Base-by-base conservation (phyloP, 2,113 vertebrate species). In the Procavia capensis region DNA sequence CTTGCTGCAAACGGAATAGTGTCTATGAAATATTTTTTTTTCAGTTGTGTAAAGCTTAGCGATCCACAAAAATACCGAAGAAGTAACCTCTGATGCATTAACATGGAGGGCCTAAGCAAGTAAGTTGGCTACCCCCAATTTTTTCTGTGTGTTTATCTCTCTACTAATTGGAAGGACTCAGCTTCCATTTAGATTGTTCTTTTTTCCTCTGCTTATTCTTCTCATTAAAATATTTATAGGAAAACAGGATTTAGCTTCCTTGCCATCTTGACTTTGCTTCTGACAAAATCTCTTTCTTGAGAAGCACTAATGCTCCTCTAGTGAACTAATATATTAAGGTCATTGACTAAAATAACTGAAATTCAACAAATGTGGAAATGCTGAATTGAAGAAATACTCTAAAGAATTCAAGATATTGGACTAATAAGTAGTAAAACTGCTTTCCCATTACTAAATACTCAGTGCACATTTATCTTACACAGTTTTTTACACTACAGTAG, bases 271-370 rank as follows among this genome's bases (percentile, higher is more conserved):
- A 31, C 66, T 96, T 96, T 85, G 34, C 22, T 84, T 5, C 79
- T 89, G n/a, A 82, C 22, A 76, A 50, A 93, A 86, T 85, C 64
- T 91, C 68, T 93, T 24, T 75, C 27, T 68, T 84, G 14, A 89
- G 70, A 94, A 94, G 70, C 27, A 86, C 39, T 72, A 84, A 81
- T 91, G 36, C 9, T 85, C 13, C 86, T 50, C 10, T 54, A 34
- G 25, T 80, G 43, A 92, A 59, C 8, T 90, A 17, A 93, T 61
- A 50, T 83, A 47, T 78, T 66, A 90, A 85, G 36, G 59, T 70
- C 43, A 85, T 84, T 92, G 66, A 76, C 34, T 91, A 31, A 82
- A 96, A 66, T 8, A 59, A 85, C 16, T 72, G n/a, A 95, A 96
- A 95, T 84, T 92, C 45, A 92, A 66, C 47, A 85, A 83, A 88